Conservation (phyloP, 2,113 vertebrate genomes). For the Climacteris rufus region DNA sequence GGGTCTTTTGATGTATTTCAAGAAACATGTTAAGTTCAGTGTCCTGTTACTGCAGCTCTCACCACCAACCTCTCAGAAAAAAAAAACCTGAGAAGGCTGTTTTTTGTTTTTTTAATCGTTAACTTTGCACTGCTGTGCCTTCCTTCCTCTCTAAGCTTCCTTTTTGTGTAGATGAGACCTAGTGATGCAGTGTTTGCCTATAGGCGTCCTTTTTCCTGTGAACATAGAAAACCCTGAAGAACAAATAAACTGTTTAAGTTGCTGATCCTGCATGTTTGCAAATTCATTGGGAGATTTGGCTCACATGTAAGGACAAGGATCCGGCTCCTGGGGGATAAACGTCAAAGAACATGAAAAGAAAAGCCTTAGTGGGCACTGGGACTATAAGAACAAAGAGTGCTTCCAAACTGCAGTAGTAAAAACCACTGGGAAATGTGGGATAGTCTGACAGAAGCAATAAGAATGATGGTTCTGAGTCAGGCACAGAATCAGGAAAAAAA, state of each 20-base stretch:
- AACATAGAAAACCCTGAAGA: conserved; percentile 7
- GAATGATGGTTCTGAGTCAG: conserved; percentile 44
- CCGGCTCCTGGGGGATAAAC: conserved; percentile 19
- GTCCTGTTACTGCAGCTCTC: neutral
- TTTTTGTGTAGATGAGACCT: conserved; percentile 51
- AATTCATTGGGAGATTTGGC: conserved; percentile 45
- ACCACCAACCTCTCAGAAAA: conserved; percentile 4
- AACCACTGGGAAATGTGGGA: conserved; percentile 34
- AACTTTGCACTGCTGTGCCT: neutral
- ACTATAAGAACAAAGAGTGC: conserved; percentile 36
- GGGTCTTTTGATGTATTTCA: conserved; percentile 21
- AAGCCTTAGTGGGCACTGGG: conserved; percentile 5
- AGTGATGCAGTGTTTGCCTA: conserved; percentile 42
- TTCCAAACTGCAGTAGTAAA: conserved; percentile 42
- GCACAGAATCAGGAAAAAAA: neutral
- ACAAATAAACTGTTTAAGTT: conserved; percentile 51
- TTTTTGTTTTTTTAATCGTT: conserved; percentile 29
- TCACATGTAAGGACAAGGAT: conserved; percentile 34
- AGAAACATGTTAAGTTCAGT: neutral
- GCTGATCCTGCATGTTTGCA: conserved; percentile 50
- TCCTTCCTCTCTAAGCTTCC: conserved; percentile 66
- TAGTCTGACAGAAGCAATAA: conserved; percentile 29
- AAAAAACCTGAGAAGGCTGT: neutral
- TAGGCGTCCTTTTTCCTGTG: conserved; percentile 42
- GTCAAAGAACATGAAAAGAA: conserved; percentile 48